These are phyloP conservation scores for Tenebrio molitor DNA, from an alignment of 1,140 invertebrate genomes.

Conservation along the genomic window DNA sequence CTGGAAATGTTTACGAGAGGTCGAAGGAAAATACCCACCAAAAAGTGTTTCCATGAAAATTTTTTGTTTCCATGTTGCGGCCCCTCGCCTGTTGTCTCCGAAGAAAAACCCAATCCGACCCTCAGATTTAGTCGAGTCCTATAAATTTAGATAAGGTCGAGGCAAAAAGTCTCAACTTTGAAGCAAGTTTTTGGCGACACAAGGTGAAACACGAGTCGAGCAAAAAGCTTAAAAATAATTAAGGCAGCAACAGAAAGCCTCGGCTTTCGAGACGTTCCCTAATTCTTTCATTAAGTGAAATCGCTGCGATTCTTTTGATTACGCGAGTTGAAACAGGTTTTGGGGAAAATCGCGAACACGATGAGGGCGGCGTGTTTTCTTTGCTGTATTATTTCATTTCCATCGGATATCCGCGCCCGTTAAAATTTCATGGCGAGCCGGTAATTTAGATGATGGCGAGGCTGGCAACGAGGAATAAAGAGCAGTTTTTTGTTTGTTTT, in stretches of 20 bases:
- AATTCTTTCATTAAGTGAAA: no score
- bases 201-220: no score
- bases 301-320: no score
- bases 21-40: not conserved
- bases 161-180: not conserved
- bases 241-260: no score
- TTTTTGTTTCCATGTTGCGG: not conserved
- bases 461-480: not conserved
- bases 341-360: not conserved
- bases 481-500: not conserved
- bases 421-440: not conserved
- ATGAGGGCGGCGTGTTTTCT: not conserved
- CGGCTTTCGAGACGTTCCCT: no score
- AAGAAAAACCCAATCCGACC: not conserved
- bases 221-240: not conserved
- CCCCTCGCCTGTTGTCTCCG: not conserved
- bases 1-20: not conserved
- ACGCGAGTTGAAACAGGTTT: no score
- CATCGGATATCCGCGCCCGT: not conserved
- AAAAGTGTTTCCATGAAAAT: not conserved
- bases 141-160: not conserved
- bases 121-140: not conserved
- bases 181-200: no score
- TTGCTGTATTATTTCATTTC: not conserved
- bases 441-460: no score